Conservation (phyloP, 2,113 vertebrate genomes). For the Mus spicilegus region DNA sequence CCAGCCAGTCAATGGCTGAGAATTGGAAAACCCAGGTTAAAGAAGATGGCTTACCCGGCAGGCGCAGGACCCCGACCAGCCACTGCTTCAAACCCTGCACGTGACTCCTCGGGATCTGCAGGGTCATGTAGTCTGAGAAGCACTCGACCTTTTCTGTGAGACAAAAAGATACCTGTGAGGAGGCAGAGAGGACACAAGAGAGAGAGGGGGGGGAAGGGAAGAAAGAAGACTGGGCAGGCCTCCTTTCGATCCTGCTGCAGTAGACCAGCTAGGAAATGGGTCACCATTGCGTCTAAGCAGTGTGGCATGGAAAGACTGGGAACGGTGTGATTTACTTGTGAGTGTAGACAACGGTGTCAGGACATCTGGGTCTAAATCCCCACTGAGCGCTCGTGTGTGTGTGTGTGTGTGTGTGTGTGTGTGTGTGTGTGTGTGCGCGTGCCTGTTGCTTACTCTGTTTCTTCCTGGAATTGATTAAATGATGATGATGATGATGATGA, state of each 20-base stretch:
- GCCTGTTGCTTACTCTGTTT: not conserved
- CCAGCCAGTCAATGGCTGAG: not conserved
- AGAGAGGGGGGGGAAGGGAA: no score
- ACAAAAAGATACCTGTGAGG: not conserved
- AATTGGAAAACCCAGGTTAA: not conserved
- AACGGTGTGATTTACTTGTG: not conserved
- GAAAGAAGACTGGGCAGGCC: no score
- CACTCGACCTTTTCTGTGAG: not conserved
- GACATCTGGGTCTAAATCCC: not conserved
- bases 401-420: accelerated
- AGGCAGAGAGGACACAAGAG: not conserved
- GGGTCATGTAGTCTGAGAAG: slow-evolving; percentile 57
- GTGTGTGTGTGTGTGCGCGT: not conserved
- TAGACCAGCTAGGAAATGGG: not conserved
- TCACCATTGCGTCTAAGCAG: not conserved
- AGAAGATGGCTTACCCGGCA: slow-evolving; percentile 5
- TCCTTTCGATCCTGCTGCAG: not conserved
- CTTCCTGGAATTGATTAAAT: not conserved
- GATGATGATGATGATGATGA: not conserved
- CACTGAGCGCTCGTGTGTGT: not conserved
- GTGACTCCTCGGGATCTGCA: not conserved
- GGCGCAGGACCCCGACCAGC: not conserved
- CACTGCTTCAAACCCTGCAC: not conserved
- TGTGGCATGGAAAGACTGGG: not conserved
- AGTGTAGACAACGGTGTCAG: not conserved